These are phyloP conservation scores for Pemphredon lugubris DNA, from an alignment of 2,888 invertebrate species.

Conservation along the genomic window DNA sequence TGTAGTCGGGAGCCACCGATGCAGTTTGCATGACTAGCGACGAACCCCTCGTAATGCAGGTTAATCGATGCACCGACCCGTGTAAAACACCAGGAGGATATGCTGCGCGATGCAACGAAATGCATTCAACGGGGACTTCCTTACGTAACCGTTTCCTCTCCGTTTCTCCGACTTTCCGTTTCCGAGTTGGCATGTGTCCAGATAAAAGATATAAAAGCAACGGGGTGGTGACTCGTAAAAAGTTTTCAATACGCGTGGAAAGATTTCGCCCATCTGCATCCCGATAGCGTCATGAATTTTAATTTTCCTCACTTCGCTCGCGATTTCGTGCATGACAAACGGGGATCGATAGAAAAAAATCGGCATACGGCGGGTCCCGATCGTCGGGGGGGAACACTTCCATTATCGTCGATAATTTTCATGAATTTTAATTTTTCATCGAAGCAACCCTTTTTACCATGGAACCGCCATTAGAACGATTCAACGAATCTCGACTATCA, in stretches of 20 bases:
- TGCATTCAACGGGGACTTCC: slow-evolving; percentile 52
- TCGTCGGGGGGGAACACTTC: too few relatives aligned
- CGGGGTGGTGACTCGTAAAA: slow-evolving; percentile 10
- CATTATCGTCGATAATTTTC: too few relatives aligned
- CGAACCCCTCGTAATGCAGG: slow-evolving; percentile 70
- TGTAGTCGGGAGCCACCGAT: slow-evolving; percentile 65
- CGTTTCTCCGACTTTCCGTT: slow-evolving; percentile 41
- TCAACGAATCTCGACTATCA: slow-evolving; percentile 72
- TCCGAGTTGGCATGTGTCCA: slow-evolving; percentile 34
- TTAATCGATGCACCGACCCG: slow-evolving; percentile 78
- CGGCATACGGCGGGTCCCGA: slow-evolving; percentile 22
- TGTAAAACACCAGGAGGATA: slow-evolving; percentile 68
- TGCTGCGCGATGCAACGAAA: slow-evolving; percentile 50
- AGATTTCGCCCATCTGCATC: slow-evolving; percentile 28
- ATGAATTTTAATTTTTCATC: slow-evolving; percentile 75
- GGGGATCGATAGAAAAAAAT: slow-evolving; percentile 27
- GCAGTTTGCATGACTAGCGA: slow-evolving; percentile 67
- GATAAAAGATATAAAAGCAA: neutral
- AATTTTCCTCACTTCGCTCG: slow-evolving; percentile 19
- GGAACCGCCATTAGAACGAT: slow-evolving; percentile 47
- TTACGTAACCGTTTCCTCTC: slow-evolving; percentile 50
- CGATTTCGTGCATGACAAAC: neutral
- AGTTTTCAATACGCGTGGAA: neutral
- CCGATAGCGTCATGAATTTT: slow-evolving; percentile 37
- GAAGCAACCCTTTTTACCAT: slow-evolving; percentile 62